Conservation (phyloP, 2,113 vertebrate species). For the Cyanocitta stelleri region DNA sequence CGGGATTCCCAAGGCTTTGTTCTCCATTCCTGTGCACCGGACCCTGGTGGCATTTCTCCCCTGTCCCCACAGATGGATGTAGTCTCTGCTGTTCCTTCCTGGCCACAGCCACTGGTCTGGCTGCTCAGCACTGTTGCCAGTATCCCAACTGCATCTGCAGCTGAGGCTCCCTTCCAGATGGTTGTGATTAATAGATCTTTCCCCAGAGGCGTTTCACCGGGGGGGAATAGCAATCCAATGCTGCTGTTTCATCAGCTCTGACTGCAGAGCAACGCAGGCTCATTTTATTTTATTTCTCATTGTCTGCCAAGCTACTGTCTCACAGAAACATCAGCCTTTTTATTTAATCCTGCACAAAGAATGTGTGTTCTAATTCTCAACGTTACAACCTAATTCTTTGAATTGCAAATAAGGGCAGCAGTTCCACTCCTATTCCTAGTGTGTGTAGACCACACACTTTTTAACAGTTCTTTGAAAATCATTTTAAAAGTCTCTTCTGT, state of each 20-base stretch:
- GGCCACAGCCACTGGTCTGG: neutral
- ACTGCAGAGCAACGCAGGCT: neutral
- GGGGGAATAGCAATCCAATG: neutral
- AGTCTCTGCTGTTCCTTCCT: neutral
- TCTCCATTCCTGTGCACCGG: neutral
- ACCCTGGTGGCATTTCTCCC: neutral
- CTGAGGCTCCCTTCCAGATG: neutral
- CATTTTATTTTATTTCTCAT: neutral
- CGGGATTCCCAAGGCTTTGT: fast-evolving
- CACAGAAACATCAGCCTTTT: neutral
- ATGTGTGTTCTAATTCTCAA: neutral
- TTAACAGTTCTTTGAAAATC: neutral
- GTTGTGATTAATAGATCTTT: neutral
- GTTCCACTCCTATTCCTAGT: neutral
- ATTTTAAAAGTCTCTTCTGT: neutral
- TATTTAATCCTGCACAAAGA: neutral
- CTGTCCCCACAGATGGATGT: neutral
- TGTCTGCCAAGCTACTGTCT: neutral
- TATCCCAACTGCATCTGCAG: neutral
- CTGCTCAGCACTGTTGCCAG: neutral
- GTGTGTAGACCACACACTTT: neutral
- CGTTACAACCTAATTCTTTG: neutral
- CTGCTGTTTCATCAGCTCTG: neutral
- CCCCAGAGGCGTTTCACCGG: neutral
- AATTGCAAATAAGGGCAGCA: neutral